Conservation (phyloP, 2,797 vertebrate species). For the Parauchenoglanis punctatus region DNA sequence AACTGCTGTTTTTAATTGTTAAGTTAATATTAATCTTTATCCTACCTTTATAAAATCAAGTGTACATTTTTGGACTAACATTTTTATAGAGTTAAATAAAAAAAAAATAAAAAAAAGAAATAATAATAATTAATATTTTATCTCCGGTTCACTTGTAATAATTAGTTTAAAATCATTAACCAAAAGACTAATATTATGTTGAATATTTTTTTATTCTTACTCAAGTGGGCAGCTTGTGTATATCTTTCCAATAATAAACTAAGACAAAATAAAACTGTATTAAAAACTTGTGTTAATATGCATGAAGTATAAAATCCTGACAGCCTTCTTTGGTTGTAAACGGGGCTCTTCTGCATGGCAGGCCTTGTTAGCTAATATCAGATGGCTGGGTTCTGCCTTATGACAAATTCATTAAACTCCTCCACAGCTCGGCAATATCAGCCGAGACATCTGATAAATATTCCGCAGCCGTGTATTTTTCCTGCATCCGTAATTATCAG, state of each 20-base stretch:
- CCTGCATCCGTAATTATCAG: conserved; percentile 63
- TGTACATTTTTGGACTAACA: neutral
- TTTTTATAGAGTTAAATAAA: neutral
- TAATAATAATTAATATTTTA: no score
- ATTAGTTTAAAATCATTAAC: neutral
- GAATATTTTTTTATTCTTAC: no score
- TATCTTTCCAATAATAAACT: neutral
- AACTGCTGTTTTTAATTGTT: neutral
- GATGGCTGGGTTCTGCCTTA: conserved; percentile 59
- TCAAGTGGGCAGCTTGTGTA: neutral
- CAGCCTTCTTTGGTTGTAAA: conserved; percentile 44
- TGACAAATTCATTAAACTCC: conserved; percentile 65
- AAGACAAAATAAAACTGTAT: neutral
- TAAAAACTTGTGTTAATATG: conserved; percentile 9
- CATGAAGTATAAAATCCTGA: conserved; percentile 42
- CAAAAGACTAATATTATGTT: neutral
- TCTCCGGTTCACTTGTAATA: neutral
- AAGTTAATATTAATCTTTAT: neutral
- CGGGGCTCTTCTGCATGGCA: conserved; percentile 48
- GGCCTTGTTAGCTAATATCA: conserved; percentile 56
- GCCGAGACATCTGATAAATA: conserved; percentile 65
- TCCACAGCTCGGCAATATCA: conserved; percentile 50
- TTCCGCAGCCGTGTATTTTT: conserved; percentile 60
- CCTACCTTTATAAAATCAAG: neutral
- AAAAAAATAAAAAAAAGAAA: neutral